These are phyloP conservation scores for Centropus unirufus DNA, from an alignment of 2,113 vertebrate species.

Conservation along the genomic window DNA sequence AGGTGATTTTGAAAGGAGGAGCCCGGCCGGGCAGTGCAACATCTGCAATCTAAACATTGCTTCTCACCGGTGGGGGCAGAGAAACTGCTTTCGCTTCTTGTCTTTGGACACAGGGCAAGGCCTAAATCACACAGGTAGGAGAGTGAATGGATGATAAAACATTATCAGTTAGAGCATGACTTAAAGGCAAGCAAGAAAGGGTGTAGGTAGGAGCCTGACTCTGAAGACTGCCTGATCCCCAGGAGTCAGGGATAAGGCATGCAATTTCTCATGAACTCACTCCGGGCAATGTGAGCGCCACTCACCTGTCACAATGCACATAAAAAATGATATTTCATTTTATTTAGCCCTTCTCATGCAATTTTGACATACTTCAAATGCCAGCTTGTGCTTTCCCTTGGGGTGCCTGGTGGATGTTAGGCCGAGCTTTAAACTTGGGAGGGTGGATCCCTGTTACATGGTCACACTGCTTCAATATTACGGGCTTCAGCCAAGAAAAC, in stretches of 20 bases:
- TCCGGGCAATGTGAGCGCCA: rapidly evolving
- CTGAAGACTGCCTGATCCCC: background rate
- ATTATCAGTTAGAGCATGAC: background rate
- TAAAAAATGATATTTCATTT: background rate
- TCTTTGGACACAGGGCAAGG: background rate
- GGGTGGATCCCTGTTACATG: background rate
- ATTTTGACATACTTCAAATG: background rate
- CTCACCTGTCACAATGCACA: background rate
- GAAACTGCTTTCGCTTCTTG: background rate
- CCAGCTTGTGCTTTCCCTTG: background rate
- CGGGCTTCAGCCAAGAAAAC: background rate
- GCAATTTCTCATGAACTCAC: background rate
- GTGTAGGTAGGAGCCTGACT: background rate
- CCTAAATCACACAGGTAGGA: slow-evolving; percentile 19
- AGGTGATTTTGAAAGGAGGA: slow-evolving; percentile 1
- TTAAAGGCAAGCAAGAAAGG: background rate
- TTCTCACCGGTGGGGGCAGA: background rate
- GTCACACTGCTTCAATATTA: background rate
- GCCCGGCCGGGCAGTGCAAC: background rate
- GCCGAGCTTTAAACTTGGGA: background rate
- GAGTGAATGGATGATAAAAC: background rate
- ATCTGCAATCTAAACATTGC: slow-evolving; percentile 11
- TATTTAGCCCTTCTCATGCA: background rate
- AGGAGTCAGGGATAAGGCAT: background rate
- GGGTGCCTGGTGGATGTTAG: background rate